Base-by-base conservation (phyloP, 2,113 vertebrate genomes). In the Ifrita kowaldi region DNA sequence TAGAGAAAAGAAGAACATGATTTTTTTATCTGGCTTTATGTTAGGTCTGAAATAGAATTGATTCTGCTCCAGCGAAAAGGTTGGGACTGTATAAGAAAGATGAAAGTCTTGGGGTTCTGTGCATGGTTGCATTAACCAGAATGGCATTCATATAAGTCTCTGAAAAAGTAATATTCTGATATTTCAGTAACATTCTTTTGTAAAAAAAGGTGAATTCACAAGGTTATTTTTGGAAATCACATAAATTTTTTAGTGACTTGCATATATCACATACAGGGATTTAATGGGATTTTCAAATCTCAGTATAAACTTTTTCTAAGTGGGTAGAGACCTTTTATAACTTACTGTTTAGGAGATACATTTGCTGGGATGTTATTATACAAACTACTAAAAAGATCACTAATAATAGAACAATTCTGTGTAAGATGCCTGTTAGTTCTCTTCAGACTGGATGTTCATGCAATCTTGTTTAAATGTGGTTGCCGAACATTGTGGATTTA, bases 251-350 rank as follows among this genome's bases (percentile, higher is more conserved):
- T 95, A 90, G 97, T 97, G 90, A 94, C 96, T 97, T 91, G 95
- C 97, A 85, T 96, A 97, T 57, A 87, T 90, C 74, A 96, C 97
- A 67, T 97, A 97, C 13, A 98, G 32, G 28, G n/a, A 44, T 60
- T 95, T 98, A 86, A 97, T 87, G 90, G 98, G 97, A 96, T 98
- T 98, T 97, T 98, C 98, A 50, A 95, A 98, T 89, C 87, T 98
- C 94, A 96, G 76, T 97, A 96, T 97, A 97, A 97, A 96, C 46
- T 49, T 88, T 59, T 86, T 60, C 28, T 75, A 63, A 62, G 15
- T 65, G 24, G 28, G 47, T 47, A 97, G 96, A 97, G 94, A 96
- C 55, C 35, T 73, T 76, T 91, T 57, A 15, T 78, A 59, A 63
- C 19, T 62, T 42, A 64, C 9, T 89, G 49, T 62, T 91, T 69